Base-by-base conservation (phyloP, 2,797 vertebrate species). In the Champsocephalus esox region DNA sequence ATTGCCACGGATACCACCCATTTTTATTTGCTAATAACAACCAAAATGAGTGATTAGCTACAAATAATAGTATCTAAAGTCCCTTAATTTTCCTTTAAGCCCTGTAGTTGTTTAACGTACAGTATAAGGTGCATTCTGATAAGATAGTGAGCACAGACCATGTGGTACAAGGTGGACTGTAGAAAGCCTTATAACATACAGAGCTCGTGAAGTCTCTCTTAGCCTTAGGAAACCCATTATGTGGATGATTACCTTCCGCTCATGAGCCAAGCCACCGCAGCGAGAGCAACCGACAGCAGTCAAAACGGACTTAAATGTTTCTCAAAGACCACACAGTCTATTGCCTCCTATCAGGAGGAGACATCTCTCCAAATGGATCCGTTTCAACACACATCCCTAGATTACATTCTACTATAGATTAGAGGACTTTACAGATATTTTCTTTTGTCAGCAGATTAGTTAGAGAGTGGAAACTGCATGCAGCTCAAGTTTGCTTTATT, bases 171-270 rank as follows among this genome's bases (percentile, higher is more conserved):
- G 28, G 32, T 38, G 38, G 62, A 66, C 48, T 65, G 57, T 8
- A 11, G 38, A 54, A 45, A 75, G 66, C 80, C 68, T 69, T 77
- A 38, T 74, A 83, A 51, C 65, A 75, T 19, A 62, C 70, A 51
- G 38, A 75, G 82, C 59, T 56, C 71, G 66, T 58, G 3, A 73
- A 75, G 74, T 73, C 54, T 76, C 58, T 73, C 64, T 70, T 74
- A 69, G 75, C 87, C 67, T 78, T 44, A 75, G 79, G 81, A 87
- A 86, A 85, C 87, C 82, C 75, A 88, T 90, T 89, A 89, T 84
- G 82, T 88, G 90, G 86, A 86, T 91, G 88, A 91, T 91, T 91
- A 90, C 83, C 83, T 84, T 64, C 76, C 41, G 73, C 74, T 82
- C 63, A 13, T 71, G 75, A 81, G 65, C 32, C 73, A 12, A 73